Conservation (phyloP, 2,888 invertebrate species). For the Petrophora chlorosata region DNA sequence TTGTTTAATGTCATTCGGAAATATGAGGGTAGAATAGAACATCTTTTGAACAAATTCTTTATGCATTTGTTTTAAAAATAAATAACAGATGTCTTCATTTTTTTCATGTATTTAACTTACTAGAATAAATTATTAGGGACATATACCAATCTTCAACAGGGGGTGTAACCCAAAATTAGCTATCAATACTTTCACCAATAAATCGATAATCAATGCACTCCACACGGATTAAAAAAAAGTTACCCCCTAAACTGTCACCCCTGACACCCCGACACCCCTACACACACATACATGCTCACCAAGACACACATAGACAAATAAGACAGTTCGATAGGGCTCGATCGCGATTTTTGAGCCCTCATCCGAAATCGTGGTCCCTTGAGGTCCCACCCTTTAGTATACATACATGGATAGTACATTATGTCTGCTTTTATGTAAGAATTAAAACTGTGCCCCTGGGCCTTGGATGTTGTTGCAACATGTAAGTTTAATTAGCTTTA, state of each 20-base stretch:
- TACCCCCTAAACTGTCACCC: conserved; percentile 46
- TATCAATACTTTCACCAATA: conserved; percentile 25
- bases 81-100: too few species aligned
- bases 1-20: too few species aligned
- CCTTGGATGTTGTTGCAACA: conserved; percentile 25
- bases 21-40: too few species aligned
- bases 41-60: too few species aligned
- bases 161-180: conserved; percentile 8
- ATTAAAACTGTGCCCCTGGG: conserved; percentile 60
- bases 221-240: conserved; percentile 37
- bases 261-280: conserved; percentile 20
- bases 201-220: conserved; percentile 32
- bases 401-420: conserved; percentile 61
- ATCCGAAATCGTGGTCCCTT: conserved; percentile 67
- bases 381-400: conserved; percentile 63
- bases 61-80: too few species aligned
- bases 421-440: conserved; percentile 63
- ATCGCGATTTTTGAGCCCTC: conserved; percentile 68
- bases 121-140: background rate
- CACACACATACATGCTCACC: conserved; percentile 17
- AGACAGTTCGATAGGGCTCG: conserved; percentile 34
- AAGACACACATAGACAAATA: conserved; percentile 21
- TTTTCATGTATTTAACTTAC: too few species aligned
- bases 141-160: background rate
- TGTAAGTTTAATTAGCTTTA: conserved; percentile 27